These are phyloP conservation scores for Tupiocoris notatus DNA, from an alignment of 2,888 invertebrate species.

Conservation along the genomic window DNA sequence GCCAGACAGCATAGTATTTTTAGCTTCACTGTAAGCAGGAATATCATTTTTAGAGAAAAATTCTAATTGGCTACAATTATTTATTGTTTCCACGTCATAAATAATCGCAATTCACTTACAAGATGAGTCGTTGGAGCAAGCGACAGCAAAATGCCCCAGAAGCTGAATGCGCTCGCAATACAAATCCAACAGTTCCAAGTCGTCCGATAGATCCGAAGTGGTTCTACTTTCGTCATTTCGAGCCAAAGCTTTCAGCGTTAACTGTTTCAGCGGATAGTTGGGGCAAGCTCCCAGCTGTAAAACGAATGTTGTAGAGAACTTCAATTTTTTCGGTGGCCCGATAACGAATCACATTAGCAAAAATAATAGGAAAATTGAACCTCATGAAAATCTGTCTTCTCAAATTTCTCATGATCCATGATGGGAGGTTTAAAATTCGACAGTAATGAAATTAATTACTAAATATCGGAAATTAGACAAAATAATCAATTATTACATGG, in stretches of 20 bases:
- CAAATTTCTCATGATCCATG: too few relatives aligned
- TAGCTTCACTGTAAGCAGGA: conserved; percentile 58
- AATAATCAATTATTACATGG: conserved; percentile 52
- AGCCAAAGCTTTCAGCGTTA: conserved; percentile 31
- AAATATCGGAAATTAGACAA: too few relatives aligned
- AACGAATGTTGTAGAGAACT: not conserved
- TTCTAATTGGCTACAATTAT: too few relatives aligned
- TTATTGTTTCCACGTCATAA: too few relatives aligned
- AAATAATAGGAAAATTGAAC: too few relatives aligned
- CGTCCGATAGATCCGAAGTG: conserved; percentile 56
- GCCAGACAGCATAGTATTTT: conserved; percentile 65
- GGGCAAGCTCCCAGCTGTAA: conserved; percentile 22
- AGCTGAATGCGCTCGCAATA: conserved; percentile 67
- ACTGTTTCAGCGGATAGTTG: conserved; percentile 19
- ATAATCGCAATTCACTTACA: conserved; percentile 54
- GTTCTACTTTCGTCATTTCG: conserved; percentile 50
- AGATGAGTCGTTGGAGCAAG: conserved; percentile 58
- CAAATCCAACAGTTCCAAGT: conserved; percentile 65
- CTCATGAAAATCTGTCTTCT: too few relatives aligned
- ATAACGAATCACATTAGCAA: not conserved
- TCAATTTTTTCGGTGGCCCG: not conserved
- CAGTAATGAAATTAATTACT: too few relatives aligned
- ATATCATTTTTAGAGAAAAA: too few relatives aligned
- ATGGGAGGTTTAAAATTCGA: not conserved
- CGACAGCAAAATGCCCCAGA: conserved; percentile 69